Conservation (phyloP, 2,113 vertebrate species). For the Halichoerus grypus region DNA sequence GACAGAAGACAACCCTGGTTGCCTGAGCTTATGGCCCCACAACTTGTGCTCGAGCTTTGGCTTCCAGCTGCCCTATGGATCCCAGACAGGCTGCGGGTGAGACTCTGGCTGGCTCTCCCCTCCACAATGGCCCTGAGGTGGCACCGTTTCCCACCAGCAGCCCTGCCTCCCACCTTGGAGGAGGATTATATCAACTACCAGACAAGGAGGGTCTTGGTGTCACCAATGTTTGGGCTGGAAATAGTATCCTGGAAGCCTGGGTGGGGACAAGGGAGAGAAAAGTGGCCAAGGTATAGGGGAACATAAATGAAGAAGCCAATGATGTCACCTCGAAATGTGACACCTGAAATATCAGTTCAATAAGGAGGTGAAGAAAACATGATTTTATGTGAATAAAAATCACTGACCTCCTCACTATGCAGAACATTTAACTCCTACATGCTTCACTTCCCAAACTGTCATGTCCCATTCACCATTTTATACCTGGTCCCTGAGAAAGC, state of each 20-base stretch:
- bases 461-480: no score
- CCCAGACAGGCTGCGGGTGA: not conserved
- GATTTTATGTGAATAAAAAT: not conserved
- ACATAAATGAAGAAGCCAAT: not conserved
- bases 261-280: not conserved
- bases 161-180: not conserved
- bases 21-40: not conserved
- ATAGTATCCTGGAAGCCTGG: not conserved
- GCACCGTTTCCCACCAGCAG: not conserved
- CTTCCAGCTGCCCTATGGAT: not conserved
- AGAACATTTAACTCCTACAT: not conserved
- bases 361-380: not conserved
- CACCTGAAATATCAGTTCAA: not conserved
- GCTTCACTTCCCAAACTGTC: not conserved
- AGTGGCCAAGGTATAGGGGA: no score
- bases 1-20: not conserved
- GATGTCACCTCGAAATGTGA: not conserved
- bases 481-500: not conserved
- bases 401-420: not conserved
- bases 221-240: not conserved
- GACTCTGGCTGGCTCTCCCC: not conserved
- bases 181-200: not conserved
- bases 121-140: fast-evolving
- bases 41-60: not conserved
- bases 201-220: not conserved